Evolutionary conservation across 2,888 invertebrate genomes (phyloP), one percentile per base, ranked within the genome.

Genomic region (Tineola bisselliella): DNA sequence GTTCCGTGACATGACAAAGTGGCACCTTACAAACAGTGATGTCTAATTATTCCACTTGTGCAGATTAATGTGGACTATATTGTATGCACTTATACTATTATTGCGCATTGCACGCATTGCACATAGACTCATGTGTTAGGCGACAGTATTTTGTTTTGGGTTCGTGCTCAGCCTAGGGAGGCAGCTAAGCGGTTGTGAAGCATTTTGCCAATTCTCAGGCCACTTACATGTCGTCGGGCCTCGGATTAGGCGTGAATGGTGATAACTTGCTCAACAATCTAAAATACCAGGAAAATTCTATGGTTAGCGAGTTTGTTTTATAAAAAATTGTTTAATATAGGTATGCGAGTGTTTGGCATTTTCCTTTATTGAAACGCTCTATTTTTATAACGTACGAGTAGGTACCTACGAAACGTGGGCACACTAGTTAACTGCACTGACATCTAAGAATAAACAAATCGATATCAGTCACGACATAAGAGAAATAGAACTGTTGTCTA

Each of bases 201-300:
- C 58, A 17, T 10, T 19, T 19, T 56, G 31, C 33, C 58, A 31
- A 33, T 33, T 58, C 33, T 12, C 64, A 63, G 65, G 65, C 68
- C 67, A 84, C 86, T 86, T 84, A 86, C 86, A 82, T 81, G 72
- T 86, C 86, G 63, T 86, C 86, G 64, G 79, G 81, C 72, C 68
- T 75, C 72, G 73, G 74, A 72, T 78, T 79, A 68, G 80, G 70
- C 65, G 82, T 71, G 77, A 83, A 82, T 75, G 84, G 81, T 64
- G 86, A 79, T 70, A 82, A 79, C 84, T 84, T 86, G 82, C 77
- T 79, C 84, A 82, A 79, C 75, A 84, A 82, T 83, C 86, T 86
- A 76, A 69, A 74, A 62, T 33, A 52, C 43, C 69, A 71, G 73
- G 75, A 81, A 80, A 78, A 75, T 48, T 19, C n/a, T 30, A 25